Evolutionary conservation across 2,888 invertebrate genomes (phyloP).

Genomic region (Protonemura montana): DNA sequence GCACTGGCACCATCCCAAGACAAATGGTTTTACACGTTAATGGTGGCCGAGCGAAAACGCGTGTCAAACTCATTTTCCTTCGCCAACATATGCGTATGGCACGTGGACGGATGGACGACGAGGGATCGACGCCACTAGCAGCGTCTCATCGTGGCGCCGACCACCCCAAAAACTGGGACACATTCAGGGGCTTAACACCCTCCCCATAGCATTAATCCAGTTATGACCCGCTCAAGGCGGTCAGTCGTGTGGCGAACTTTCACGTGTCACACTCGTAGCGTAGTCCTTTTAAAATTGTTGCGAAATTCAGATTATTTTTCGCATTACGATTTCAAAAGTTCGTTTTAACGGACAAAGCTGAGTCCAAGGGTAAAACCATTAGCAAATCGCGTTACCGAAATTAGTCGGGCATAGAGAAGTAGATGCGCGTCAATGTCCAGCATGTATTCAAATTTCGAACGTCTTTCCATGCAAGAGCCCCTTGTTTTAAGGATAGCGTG

Average conservation of each 20-base stretch:
- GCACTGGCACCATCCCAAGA: background rate
- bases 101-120: too few relatives aligned
- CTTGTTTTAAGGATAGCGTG: background rate
- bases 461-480: background rate
- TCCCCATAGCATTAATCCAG: background rate
- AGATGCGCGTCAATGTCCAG: background rate
- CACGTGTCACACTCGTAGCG: background rate
- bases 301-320: background rate
- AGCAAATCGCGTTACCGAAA: constrained; percentile 12
- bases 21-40: background rate
- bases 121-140: too few relatives aligned
- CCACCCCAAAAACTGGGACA: background rate
- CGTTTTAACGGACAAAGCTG: background rate
- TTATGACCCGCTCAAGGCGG: background rate
- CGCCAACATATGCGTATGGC: too few relatives aligned
- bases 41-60: background rate
- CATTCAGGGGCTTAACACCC: background rate
- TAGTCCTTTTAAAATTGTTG: background rate
- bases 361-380: constrained; percentile 7
- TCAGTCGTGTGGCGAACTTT: background rate
- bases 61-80: background rate
- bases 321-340: background rate
- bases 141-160: too few relatives aligned
- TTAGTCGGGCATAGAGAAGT: background rate
- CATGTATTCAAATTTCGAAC: background rate